phyloP scores from a whole-genome alignment of 2,888 invertebrate species.

The Sinopyrophorus schimmeli region DNA sequence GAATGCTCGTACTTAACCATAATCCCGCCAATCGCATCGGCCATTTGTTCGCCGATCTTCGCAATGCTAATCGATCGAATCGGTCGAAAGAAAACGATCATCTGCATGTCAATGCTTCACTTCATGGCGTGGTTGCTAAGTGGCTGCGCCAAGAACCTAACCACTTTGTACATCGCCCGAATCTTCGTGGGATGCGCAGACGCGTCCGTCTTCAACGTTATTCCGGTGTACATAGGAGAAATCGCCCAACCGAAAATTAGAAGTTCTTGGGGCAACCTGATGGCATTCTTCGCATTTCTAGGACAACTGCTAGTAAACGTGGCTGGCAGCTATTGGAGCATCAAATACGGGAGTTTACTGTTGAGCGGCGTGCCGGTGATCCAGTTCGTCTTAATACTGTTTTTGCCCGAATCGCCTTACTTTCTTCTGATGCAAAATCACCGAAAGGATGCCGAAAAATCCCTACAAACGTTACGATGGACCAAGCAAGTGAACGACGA shows the following conservation, averaged over 20 bases:
- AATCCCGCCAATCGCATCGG: constrained; percentile 42
- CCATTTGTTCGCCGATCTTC: constrained; percentile 39
- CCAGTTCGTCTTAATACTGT: constrained; percentile 59
- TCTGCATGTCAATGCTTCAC: constrained; percentile 41
- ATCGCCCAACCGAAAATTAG: constrained; percentile 43
- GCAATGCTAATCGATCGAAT: constrained; percentile 41
- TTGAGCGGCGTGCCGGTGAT: constrained; percentile 62
- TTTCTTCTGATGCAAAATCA: constrained; percentile 41
- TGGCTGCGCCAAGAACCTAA: constrained; percentile 37
- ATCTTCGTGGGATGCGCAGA: constrained; percentile 43
- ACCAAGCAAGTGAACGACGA: constrained; percentile 40
- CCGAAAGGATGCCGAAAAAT: constrained; percentile 38
- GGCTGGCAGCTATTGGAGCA: constrained; percentile 61
- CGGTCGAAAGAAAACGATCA: constrained; percentile 41
- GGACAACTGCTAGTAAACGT: constrained; percentile 51
- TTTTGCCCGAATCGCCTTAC: constrained; percentile 64
- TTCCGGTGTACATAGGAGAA: constrained; percentile 46
- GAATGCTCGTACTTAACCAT: constrained; percentile 47
- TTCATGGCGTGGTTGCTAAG: constrained; percentile 40
- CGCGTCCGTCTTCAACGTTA: constrained; percentile 38
- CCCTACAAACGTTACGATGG: constrained; percentile 39
- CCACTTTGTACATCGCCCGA: constrained; percentile 43
- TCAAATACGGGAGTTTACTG: constrained; percentile 59
- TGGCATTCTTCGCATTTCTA: constrained; percentile 36
- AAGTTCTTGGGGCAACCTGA: constrained; percentile 43